These are phyloP conservation scores for Umimayanthus chanpuru DNA, from an alignment of 92 coral and sea anemone genomes.

Conservation along the genomic window DNA sequence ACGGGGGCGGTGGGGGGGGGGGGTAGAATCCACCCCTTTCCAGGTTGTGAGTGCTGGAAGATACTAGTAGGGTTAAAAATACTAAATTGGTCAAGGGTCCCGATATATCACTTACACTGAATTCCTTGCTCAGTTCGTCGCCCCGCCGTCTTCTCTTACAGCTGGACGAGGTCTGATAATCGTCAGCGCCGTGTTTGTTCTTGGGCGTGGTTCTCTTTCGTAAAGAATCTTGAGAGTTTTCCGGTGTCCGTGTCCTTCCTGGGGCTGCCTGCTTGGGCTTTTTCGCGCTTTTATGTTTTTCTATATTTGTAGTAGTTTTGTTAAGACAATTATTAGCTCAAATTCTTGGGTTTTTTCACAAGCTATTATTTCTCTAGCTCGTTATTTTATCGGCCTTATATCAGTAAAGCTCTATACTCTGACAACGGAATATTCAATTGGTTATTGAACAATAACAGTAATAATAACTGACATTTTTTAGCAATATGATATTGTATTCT, in stretches of 20 bases:
- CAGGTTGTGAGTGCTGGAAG: too few species aligned
- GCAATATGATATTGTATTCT: too few species aligned
- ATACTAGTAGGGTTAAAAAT: too few species aligned
- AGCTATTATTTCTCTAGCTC: too few species aligned
- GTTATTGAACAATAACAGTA: too few species aligned
- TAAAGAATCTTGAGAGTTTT: background rate
- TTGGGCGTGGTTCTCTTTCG: background rate
- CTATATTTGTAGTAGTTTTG: background rate
- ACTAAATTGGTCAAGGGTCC: too few species aligned
- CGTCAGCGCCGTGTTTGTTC: background rate
- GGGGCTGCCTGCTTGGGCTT: background rate
- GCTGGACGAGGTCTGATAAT: background rate
- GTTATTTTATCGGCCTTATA: too few species aligned
- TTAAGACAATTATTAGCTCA: background rate
- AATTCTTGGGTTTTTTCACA: background rate
- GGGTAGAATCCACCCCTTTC: too few species aligned
- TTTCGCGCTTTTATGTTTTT: background rate
- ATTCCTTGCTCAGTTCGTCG: conserved; percentile 72
- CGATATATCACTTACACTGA: conserved; percentile 55
- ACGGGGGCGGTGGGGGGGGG: too few species aligned
- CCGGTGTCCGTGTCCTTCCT: background rate
- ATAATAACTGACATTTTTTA: too few species aligned
- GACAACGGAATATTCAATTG: too few species aligned
- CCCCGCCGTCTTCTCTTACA: conserved; percentile 62
- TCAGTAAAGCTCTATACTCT: too few species aligned